These are phyloP conservation scores for Ptychobarbus kaznakovi DNA, from an alignment of 2,797 vertebrate species.

Conservation along the genomic window DNA sequence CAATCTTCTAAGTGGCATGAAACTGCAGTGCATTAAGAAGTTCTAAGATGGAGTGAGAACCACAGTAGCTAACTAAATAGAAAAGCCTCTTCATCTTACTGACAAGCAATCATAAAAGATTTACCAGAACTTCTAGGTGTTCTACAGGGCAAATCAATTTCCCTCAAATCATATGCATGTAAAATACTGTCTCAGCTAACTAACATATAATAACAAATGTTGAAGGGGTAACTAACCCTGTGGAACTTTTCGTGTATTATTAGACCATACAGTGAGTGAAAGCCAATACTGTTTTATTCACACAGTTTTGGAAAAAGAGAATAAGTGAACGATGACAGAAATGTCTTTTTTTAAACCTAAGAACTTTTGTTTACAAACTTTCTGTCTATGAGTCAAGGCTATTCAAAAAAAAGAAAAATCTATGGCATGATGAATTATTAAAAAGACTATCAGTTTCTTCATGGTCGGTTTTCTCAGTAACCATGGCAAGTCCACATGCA, in stretches of 20 bases:
- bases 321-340: background rate
- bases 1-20: constrained; percentile 50
- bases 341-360: background rate
- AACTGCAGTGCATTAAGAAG: constrained; percentile 20
- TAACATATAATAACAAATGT: background rate
- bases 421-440: constrained; percentile 85
- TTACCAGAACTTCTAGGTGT: background rate
- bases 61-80: background rate
- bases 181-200: background rate
- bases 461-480: constrained; percentile 90
- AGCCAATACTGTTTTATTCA: background rate
- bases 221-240: background rate
- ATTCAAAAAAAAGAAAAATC: constrained; percentile 72
- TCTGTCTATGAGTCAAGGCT: constrained; percentile 62
- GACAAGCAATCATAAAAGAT: constrained; percentile 11
- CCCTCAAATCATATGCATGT: constrained; percentile 1
- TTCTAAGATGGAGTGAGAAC: background rate
- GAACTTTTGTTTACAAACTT: background rate
- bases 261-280: background rate
- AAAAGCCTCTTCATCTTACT: background rate
- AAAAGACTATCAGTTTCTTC: constrained; percentile 84
- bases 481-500: constrained; percentile 88
- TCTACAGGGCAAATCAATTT: constrained; percentile 45
- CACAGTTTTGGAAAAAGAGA: background rate
- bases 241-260: no score